phyloP scores from a whole-genome alignment of 2,888 invertebrate genomes.

The Apotomis capreana region DNA sequence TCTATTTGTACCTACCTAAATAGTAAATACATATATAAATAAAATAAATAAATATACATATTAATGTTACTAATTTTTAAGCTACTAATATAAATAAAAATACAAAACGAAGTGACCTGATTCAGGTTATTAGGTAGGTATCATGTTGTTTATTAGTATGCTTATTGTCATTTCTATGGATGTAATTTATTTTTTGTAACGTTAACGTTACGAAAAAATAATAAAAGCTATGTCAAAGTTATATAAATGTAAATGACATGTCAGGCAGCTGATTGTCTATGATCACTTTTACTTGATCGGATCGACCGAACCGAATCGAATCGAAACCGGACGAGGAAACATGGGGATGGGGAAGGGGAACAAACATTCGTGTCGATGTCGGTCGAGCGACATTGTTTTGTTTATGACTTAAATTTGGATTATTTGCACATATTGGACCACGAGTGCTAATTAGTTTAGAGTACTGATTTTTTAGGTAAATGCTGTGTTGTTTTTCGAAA shows the following conservation, averaged over 20 bases:
- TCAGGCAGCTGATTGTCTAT: slow-evolving; percentile 33
- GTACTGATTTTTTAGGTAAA: background rate
- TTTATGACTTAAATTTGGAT: slow-evolving; percentile 21
- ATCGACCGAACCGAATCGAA: slow-evolving; percentile 16
- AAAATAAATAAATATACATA: no score
- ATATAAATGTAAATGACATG: background rate
- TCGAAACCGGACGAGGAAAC: background rate
- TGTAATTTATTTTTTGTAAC: no score
- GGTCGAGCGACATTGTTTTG: slow-evolving; percentile 34
- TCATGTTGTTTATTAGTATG: no score
- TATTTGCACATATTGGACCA: slow-evolving; percentile 8
- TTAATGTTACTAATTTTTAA: no score
- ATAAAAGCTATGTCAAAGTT: background rate
- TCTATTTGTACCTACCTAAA: no score
- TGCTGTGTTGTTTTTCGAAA: background rate
- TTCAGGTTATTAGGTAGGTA: no score
- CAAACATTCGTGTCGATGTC: background rate
- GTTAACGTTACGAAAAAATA: background rate
- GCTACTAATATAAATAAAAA: no score
- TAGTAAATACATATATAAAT: no score
- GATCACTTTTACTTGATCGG: slow-evolving; percentile 22
- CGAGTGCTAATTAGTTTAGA: slow-evolving; percentile 9
- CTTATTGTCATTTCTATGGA: no score
- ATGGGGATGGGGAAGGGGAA: slow-evolving; percentile 3
- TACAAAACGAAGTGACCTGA: no score